Conservation (phyloP, 1,140 invertebrate genomes). For the Ptiloglossa arizonensis region DNA sequence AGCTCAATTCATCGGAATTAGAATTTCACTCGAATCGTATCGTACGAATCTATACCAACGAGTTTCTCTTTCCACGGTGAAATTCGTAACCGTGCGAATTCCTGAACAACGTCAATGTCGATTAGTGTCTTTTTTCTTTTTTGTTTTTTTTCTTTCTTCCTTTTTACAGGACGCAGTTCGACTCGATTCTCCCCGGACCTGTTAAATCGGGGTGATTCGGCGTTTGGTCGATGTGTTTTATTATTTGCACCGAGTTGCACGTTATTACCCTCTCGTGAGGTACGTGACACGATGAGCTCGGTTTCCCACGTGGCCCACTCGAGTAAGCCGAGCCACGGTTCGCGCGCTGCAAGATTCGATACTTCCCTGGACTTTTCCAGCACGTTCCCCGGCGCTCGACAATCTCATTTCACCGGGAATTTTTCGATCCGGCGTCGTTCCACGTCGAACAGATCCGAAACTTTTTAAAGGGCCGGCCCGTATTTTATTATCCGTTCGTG, state of each 20-base stretch:
- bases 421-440: not conserved
- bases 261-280: slow-evolving; percentile 19
- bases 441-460: not conserved
- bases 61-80: no score
- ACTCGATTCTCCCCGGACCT: not conserved
- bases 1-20: no score
- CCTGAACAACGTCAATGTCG: no score
- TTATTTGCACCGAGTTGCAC: slow-evolving; percentile 13
- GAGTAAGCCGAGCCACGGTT: slow-evolving; percentile 18
- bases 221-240: slow-evolving; percentile 11
- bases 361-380: not conserved
- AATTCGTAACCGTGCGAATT: no score
- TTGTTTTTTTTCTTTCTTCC: no score
- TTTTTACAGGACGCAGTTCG: no score
- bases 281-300: slow-evolving; percentile 33
- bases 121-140: no score
- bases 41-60: no score
- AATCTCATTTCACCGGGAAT: not conserved
- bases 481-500: not conserved
- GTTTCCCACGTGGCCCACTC: slow-evolving; percentile 33
- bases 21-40: no score
- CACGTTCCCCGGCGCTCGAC: no score
- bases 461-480: not conserved
- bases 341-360: not conserved
- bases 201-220: slow-evolving; percentile 9